phyloP scores from a whole-genome alignment of 2,113 vertebrate species.

The Meriones unguiculatus region DNA sequence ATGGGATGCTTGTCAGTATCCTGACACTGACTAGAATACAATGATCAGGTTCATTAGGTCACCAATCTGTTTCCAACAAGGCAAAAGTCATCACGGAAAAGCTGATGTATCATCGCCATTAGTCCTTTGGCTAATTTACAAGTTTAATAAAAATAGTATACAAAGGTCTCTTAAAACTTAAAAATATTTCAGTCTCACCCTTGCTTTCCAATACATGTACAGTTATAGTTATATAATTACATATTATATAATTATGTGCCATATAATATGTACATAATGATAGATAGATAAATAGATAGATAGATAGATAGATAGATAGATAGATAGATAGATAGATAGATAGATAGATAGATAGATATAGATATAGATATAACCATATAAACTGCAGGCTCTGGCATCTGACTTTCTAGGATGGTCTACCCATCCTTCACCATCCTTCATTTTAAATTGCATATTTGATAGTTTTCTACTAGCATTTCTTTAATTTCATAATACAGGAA shows the following conservation, averaged over 20 bases:
- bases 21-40: slow-evolving; percentile 9
- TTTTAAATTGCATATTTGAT: not conserved
- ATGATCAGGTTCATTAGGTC: slow-evolving; percentile 22
- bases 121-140: not conserved
- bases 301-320: too few relatives aligned
- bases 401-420: not conserved
- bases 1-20: not conserved
- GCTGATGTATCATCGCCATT: not conserved
- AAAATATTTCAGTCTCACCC: not conserved
- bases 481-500: not conserved
- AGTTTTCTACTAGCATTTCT: slow-evolving; percentile 14
- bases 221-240: not conserved
- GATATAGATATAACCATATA: too few relatives aligned
- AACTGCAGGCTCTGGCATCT: not conserved
- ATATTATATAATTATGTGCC: too few relatives aligned
- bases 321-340: too few relatives aligned
- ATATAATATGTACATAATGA: too few relatives aligned
- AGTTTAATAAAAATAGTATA: slow-evolving; percentile 24
- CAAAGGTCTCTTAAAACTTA: slow-evolving; percentile 22
- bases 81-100: slow-evolving; percentile 17
- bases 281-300: too few relatives aligned
- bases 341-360: too few relatives aligned
- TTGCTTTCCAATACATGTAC: not conserved
- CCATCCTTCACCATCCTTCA: not conserved
- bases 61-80: slow-evolving; percentile 26